Conservation (phyloP, 2,797 vertebrate species). For the Sebastes oblongus region DNA sequence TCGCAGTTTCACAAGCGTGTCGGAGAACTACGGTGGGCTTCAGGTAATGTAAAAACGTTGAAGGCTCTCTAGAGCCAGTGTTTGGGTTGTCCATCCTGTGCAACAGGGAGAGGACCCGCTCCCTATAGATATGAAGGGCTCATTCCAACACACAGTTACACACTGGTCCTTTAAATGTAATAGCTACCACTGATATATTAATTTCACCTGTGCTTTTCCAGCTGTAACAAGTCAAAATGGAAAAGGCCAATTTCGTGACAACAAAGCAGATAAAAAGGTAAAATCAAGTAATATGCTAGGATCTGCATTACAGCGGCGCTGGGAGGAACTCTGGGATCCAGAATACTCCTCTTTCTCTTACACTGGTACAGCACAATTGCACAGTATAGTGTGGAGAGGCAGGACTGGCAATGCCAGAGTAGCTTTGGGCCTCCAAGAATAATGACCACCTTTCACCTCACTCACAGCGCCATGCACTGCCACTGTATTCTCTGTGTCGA, state of each 20-base stretch:
- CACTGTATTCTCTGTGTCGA: constrained; percentile 2
- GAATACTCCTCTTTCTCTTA: not conserved
- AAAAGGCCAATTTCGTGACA: too few relatives aligned
- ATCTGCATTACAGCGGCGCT: not conserved
- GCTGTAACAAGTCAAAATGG: not conserved
- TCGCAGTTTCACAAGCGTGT: too few relatives aligned
- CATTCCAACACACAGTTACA: too few relatives aligned
- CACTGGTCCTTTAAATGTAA: too few relatives aligned
- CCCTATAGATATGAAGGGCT: too few relatives aligned
- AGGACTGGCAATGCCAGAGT: constrained; percentile 1
- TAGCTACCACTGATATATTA: not conserved
- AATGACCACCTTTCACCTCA: constrained; percentile 50
- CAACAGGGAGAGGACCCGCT: too few relatives aligned
- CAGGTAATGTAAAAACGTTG: too few relatives aligned
- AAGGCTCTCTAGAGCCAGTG: too few relatives aligned
- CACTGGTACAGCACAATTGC: not conserved
- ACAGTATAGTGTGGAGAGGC: not conserved
- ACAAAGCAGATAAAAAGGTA: too few relatives aligned
- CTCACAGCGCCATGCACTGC: constrained; percentile 2
- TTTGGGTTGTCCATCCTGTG: too few relatives aligned
- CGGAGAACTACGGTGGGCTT: too few relatives aligned
- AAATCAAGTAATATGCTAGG: not conserved
- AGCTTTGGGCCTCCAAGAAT: constrained; percentile 6
- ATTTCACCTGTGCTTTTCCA: not conserved
- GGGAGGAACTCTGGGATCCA: not conserved